Evolutionary conservation across 2,113 vertebrate species (phyloP).

Genomic region (Craseonycteris thonglongyai): DNA sequence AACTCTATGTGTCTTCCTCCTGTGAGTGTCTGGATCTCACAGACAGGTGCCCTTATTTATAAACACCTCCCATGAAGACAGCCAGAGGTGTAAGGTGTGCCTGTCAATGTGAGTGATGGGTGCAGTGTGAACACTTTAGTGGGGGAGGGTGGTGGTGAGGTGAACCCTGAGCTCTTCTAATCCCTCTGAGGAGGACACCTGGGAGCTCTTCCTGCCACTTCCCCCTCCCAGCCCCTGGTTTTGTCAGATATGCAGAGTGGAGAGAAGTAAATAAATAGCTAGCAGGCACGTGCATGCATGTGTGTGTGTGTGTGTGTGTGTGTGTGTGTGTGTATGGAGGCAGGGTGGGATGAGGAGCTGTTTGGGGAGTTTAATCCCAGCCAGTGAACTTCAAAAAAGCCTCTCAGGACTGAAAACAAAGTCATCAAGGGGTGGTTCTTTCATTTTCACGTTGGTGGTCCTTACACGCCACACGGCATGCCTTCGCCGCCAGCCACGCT

Average conservation of each 20-base stretch:
- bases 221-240: background rate
- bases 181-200: constrained; percentile 7
- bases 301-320: too few relatives aligned
- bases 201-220: background rate
- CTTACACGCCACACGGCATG: background rate
- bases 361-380: constrained; percentile 1
- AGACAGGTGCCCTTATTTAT: constrained; percentile 46
- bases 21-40: background rate
- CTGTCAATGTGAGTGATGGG: constrained; percentile 3
- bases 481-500: background rate
- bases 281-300: too few relatives aligned
- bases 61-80: constrained; percentile 30
- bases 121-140: background rate
- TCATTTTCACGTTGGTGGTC: background rate
- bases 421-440: background rate
- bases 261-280: background rate
- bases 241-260: background rate
- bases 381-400: background rate
- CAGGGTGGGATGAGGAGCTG: background rate
- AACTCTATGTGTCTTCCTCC: background rate
- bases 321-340: background rate
- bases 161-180: constrained; percentile 1
- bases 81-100: background rate
- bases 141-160: background rate
- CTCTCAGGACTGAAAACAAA: background rate